Percentiles rank a stretch among this genome's conserved stretches.
Conservation (phyloP, 2,113 vertebrate species). For the Ciconia stormi region DNA sequence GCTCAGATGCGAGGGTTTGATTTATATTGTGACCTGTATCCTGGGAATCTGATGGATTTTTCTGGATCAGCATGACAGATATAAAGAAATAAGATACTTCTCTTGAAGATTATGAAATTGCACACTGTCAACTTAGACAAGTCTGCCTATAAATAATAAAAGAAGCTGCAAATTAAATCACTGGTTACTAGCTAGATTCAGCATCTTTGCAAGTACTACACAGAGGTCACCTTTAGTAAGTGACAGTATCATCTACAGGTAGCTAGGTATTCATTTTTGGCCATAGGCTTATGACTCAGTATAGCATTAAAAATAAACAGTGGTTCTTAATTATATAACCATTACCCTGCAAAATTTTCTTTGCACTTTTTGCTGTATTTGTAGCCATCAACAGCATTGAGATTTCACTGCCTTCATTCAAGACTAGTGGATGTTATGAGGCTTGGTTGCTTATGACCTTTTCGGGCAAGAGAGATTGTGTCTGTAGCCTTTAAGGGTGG, state of each 20-base stretch:
- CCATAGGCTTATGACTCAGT: not conserved
- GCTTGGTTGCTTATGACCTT: not conserved
- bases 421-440: not conserved
- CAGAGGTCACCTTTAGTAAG: not conserved
- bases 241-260: not conserved
- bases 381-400: not conserved
- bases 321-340: not conserved
- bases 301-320: not conserved
- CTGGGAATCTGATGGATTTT: conserved; percentile 9
- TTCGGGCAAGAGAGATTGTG: not conserved
- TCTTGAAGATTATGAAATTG: conserved; percentile 10
- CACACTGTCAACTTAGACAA: not conserved
- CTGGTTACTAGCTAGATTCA: not conserved
- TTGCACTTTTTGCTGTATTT: not conserved
- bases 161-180: conserved; percentile 2
- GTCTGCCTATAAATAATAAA: conserved; percentile 38
- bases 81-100: not conserved
- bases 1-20: not conserved
- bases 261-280: not conserved
- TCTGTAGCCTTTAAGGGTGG: not conserved
- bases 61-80: not conserved
- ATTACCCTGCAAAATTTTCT: not conserved
- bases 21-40: conserved; percentile 8
- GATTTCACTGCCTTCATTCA: not conserved
- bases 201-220: not conserved